A percentile compares a stretch with the other conserved stretches of the same genome.
These are phyloP conservation scores for Lateolabrax maculatus DNA, from an alignment of 2,797 vertebrate species.

Conservation along the genomic window DNA sequence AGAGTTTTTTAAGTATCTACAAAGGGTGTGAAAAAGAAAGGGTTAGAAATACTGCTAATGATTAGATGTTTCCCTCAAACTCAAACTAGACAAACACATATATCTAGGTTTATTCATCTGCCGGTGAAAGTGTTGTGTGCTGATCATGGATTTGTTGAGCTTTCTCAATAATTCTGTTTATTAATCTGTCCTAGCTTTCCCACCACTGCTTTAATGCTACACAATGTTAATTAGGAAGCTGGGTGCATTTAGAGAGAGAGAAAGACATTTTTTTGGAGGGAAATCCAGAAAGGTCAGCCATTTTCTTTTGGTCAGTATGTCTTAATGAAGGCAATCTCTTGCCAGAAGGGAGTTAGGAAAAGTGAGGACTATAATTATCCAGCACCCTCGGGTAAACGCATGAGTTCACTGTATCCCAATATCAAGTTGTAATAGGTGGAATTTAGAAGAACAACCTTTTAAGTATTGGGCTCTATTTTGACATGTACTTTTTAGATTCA, in stretches of 20 bases:
- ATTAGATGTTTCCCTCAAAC: background rate
- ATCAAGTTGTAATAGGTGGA: conserved; percentile 55
- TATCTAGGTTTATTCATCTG: background rate
- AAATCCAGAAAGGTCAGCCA: conserved; percentile 70
- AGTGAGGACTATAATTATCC: conserved; percentile 65
- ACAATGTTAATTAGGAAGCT: conserved; percentile 50
- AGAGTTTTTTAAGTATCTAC: no score
- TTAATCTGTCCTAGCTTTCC: background rate
- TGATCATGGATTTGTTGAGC: background rate
- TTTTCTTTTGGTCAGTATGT: conserved; percentile 70
- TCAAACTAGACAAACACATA: background rate
- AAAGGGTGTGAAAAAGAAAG: background rate
- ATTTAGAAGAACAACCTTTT: conserved; percentile 33
- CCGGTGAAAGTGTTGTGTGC: background rate
- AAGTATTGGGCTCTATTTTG: conserved; percentile 32
- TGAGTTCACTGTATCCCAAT: conserved; percentile 68
- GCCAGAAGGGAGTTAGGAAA: conserved; percentile 43
- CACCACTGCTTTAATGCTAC: conserved; percentile 9
- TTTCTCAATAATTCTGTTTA: background rate
- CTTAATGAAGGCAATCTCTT: conserved; percentile 75
- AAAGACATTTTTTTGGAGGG: conserved; percentile 38
- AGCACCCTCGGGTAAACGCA: conserved; percentile 55
- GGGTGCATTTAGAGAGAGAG: conserved; percentile 24
- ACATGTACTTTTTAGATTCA: background rate
- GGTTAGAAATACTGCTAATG: background rate